phyloP scores from a whole-genome alignment of 2,113 vertebrate species.

The Varanus komodoensis region DNA sequence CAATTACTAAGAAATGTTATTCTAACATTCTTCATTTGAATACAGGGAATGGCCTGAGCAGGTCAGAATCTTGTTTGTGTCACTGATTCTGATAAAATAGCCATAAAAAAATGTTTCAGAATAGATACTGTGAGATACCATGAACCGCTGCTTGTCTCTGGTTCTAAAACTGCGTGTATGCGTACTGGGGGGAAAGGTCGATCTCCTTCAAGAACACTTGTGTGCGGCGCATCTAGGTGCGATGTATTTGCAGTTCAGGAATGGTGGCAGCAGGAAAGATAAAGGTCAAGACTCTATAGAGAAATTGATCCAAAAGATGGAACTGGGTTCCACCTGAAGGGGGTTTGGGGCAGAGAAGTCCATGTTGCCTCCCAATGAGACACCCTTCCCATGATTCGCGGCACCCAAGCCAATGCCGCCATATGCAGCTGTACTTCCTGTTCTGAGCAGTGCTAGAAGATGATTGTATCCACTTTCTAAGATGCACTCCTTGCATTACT shows the following conservation, averaged over 20 bases:
- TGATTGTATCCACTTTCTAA: neutral
- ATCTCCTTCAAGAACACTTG: neutral
- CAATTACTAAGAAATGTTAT: neutral
- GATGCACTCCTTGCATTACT: neutral
- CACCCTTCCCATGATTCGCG: neutral
- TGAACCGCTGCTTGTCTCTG: neutral
- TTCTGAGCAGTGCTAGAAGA: neutral
- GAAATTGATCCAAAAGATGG: neutral
- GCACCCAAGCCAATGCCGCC: neutral
- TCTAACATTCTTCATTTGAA: neutral
- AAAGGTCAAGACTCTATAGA: neutral
- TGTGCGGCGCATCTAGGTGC: neutral
- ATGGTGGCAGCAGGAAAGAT: neutral
- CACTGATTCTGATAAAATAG: too few species aligned
- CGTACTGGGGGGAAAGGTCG: neutral
- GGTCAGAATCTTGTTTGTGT: neutral
- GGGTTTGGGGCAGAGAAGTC: neutral
- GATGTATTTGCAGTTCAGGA: neutral
- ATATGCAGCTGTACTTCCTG: neutral
- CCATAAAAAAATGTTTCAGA: neutral
- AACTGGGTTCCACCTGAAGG: neutral
- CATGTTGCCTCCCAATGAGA: neutral
- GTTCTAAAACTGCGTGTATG: neutral
- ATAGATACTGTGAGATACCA: neutral
- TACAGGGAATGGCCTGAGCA: neutral